Base-by-base conservation (phyloP, 2,888 invertebrate genomes). In the Oscheius onirici region DNA sequence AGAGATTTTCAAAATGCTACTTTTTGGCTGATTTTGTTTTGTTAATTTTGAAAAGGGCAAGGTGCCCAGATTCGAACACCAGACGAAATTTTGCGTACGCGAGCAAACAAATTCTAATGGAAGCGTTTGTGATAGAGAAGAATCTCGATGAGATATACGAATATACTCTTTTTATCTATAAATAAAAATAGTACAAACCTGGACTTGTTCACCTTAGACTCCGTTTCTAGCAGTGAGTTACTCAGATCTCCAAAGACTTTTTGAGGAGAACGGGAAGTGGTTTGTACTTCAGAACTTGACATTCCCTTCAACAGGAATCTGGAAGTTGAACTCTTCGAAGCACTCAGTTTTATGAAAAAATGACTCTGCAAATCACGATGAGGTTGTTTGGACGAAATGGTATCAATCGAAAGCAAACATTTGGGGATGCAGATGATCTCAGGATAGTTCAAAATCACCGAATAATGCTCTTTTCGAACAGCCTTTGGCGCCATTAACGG, bases 81-180 rank as follows among this genome's bases (percentile, higher is more conserved):
- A 15, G 28, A 63, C 63, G 63, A 8, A 17, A 13, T 22, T 46
- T 49, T 63, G 63, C 63, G 63, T 63, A 63, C 63, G n/a, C 11
- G 49, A 24, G 46, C 17, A 46, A 63, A 49, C 63, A 63, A 52
- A 52, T 13, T 17, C 5, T 46, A 11, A 11, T 11, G 54, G 26
- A 10, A 55, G 54, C 15, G 13, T 15, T 6, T 11, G 13, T 10
- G 26, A 55, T 34, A 3, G 0, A 46, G 3, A 17, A 46, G n/a
- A n/a, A n/a, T n/a, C n/a, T n/a, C n/a, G n/a, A n/a, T n/a, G n/a
- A n/a, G n/a, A n/a, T n/a, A n/a, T n/a, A n/a, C n/a, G n/a, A n/a
- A n/a, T n/a, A n/a, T n/a, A n/a, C n/a, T n/a, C n/a, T n/a, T n/a
- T n/a, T n/a, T n/a, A n/a, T n/a, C n/a, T n/a, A n/a, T n/a, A n/a